Percentiles rank a stretch among this genome's conserved stretches.
phyloP scores from a whole-genome alignment of 1,140 invertebrate species.

The Drosophila lini region DNA sequence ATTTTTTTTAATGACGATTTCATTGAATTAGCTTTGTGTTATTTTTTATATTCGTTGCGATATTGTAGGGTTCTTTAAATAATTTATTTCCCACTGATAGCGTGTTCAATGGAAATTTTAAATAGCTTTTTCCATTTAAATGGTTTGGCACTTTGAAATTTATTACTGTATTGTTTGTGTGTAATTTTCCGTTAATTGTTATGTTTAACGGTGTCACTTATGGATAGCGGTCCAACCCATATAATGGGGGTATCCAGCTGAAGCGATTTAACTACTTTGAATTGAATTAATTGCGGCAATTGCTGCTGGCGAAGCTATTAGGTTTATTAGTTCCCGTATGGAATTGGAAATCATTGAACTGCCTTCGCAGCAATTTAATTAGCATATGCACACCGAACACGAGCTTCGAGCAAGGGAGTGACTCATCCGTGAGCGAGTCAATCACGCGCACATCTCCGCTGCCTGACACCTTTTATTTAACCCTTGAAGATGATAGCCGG shows the following conservation, averaged over 20 bases:
- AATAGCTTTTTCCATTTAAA: not conserved
- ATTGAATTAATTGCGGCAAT: constrained; percentile 49
- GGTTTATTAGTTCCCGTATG: constrained; percentile 49
- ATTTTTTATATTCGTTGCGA: not conserved
- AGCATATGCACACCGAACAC: constrained; percentile 12
- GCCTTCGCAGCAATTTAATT: constrained; percentile 34
- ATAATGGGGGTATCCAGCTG: constrained; percentile 25
- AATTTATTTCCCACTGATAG: not conserved
- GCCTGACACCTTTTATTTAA: constrained; percentile 38
- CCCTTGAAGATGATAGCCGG: constrained; percentile 42
- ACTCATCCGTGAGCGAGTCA: constrained; percentile 14
- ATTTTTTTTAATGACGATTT: constrained; percentile 13
- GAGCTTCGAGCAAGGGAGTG: constrained; percentile 4
- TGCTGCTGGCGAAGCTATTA: constrained; percentile 18
- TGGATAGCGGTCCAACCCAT: constrained; percentile 21
- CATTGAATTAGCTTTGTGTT: not conserved
- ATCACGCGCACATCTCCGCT: constrained; percentile 34
- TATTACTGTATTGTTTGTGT: constrained; percentile 9
- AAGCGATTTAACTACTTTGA: constrained; percentile 38
- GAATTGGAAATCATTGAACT: constrained; percentile 45
- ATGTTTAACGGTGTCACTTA: constrained; percentile 19
- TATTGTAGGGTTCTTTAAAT: not conserved
- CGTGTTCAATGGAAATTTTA: constrained; percentile 3
- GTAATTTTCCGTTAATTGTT: constrained; percentile 14
- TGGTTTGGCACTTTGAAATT: constrained; percentile 17